Percentiles rank a stretch among this genome's conserved stretches.
Evolutionary conservation across 2,888 invertebrate genomes (phyloP).

Genomic region (Hemicrepidius hirtus): DNA sequence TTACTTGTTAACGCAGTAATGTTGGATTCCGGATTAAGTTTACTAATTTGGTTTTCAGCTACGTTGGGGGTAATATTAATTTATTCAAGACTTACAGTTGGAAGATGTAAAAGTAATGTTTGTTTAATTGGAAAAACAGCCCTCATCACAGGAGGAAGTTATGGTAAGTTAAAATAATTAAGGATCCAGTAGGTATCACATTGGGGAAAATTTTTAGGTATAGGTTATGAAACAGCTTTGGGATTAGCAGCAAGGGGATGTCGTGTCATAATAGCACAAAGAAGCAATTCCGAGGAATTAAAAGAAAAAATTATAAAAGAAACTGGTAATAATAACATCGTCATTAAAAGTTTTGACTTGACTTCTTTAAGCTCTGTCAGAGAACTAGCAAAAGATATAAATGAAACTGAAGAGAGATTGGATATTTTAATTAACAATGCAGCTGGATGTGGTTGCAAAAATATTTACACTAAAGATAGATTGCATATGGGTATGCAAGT

Average conservation of each 20-base stretch:
- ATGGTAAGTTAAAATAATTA: constrained; percentile 60
- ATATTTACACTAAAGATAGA: constrained; percentile 75
- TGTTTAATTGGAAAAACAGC: constrained; percentile 66
- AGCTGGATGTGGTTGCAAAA: constrained; percentile 69
- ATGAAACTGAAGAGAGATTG: constrained; percentile 72
- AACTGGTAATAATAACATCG: constrained; percentile 64
- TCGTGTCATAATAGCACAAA: constrained; percentile 73
- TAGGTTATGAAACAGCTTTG: constrained; percentile 32
- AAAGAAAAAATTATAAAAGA: constrained; percentile 59
- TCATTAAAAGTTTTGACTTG: constrained; percentile 72
- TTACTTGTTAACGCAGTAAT: no score
- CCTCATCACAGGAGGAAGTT: constrained; percentile 64
- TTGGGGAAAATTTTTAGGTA: not conserved
- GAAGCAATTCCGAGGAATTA: constrained; percentile 63
- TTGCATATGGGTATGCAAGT: constrained; percentile 78
- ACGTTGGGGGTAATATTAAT: no score
- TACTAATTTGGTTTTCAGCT: no score
- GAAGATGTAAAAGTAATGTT: constrained; percentile 64
- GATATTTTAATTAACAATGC: constrained; percentile 80
- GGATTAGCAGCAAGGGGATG: constrained; percentile 71
- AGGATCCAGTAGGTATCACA: no score
- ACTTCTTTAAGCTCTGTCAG: constrained; percentile 73
- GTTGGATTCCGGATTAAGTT: no score
- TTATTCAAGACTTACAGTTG: constrained; percentile 56
- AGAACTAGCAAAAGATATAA: constrained; percentile 76